These are phyloP conservation scores for Melipona beecheii DNA, from an alignment of 2,888 invertebrate genomes.

Conservation along the genomic window DNA sequence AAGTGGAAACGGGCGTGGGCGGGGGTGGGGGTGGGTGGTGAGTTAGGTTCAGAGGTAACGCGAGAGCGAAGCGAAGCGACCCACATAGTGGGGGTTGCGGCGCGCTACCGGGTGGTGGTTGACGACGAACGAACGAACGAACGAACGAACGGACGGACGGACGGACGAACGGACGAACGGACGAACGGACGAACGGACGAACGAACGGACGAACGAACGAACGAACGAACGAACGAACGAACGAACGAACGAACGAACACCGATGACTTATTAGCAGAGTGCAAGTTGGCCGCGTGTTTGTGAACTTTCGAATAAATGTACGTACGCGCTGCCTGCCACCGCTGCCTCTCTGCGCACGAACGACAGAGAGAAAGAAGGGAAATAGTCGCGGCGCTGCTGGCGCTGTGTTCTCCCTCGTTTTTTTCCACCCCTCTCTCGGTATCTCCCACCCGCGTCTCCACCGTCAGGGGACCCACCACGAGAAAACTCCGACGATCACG, in stretches of 20 bases:
- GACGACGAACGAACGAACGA: slow-evolving; percentile 39
- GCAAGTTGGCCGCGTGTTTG: slow-evolving; percentile 67
- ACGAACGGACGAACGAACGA: no score
- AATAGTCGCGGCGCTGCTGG: slow-evolving; percentile 3
- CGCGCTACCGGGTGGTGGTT: slow-evolving; percentile 61
- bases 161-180: no score
- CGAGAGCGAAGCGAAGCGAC: neutral
- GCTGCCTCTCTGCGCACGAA: slow-evolving; percentile 15
- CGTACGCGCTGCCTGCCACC: slow-evolving; percentile 53
- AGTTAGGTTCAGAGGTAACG: slow-evolving; percentile 24
- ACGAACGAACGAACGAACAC: slow-evolving; percentile 64
- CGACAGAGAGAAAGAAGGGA: slow-evolving; percentile 25
- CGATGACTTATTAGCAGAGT: slow-evolving; percentile 74
- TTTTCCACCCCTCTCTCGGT: slow-evolving; percentile 1
- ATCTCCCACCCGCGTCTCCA: slow-evolving; percentile 17
- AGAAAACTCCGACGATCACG: slow-evolving; percentile 63
- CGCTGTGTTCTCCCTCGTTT: slow-evolving; percentile 37
- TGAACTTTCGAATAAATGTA: slow-evolving; percentile 72
- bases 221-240: slow-evolving; percentile 24
- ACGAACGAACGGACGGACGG: no score
- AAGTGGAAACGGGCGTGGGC: slow-evolving; percentile 35
- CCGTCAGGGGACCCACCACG: slow-evolving; percentile 29
- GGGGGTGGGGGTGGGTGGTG: slow-evolving; percentile 30
- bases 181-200: no score
- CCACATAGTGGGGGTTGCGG: slow-evolving; percentile 55